Base-by-base conservation (phyloP, 2,888 invertebrate species). In the Euspilapteryx auroguttella region DNA sequence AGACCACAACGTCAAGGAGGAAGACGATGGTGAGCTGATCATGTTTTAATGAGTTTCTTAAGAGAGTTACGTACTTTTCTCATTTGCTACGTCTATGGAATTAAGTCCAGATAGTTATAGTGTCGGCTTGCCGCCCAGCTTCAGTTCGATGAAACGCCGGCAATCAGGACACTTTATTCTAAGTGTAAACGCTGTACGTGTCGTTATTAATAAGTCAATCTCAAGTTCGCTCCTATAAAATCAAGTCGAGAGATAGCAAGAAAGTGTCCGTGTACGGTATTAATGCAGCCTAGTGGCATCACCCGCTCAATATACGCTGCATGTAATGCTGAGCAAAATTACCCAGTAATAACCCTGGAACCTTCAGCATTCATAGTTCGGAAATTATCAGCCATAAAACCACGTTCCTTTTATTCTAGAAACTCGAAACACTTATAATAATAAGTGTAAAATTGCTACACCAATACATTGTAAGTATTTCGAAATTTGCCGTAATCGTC, bases 1-100 rank as follows among this genome's bases (percentile, higher is more conserved):
- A 41, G 90, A 89, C 38, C 86, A 86, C 39, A 88, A 89, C 46
- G 87, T 89, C 37, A 89, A 89, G 61, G 91, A 92, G 52, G 85
- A 85, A 44, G 84, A 85, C 48, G 87, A 88, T 68, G 89, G 88
- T 88, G 51, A 64, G 76, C 38, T 30, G 30, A 20, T 24, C 21
- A 11, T n/a, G n/a, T n/a, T n/a, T n/a, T n/a, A n/a, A n/a, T n/a
- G n/a, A n/a, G n/a, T n/a, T n/a, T n/a, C n/a, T n/a, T n/a, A n/a
- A n/a, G n/a, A n/a, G n/a, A n/a, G n/a, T n/a, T n/a, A n/a, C n/a
- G n/a, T n/a, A n/a, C n/a, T n/a, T n/a, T n/a, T n/a, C n/a, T n/a
- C n/a, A n/a, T n/a, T n/a, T n/a, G n/a, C n/a, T n/a, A n/a, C n/a
- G n/a, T n/a, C n/a, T n/a, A n/a, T n/a, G n/a, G n/a, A n/a, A n/a